These are phyloP conservation scores for Microchirus variegatus DNA, from an alignment of 2,797 vertebrate species.

Conservation along the genomic window DNA sequence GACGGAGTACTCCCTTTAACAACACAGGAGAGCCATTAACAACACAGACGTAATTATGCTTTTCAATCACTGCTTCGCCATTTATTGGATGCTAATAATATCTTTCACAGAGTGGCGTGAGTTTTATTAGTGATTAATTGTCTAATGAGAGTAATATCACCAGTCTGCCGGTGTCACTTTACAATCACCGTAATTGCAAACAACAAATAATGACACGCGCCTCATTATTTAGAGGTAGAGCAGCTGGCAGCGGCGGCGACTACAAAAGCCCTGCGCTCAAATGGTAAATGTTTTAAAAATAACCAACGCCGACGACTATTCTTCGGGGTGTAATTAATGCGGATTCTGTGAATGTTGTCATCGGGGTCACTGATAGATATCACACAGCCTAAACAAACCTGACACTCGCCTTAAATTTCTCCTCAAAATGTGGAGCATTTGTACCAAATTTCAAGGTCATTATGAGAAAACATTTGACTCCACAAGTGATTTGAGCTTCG, in stretches of 20 bases:
- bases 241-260: background rate
- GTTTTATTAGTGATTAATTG: conserved; percentile 12
- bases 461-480: too few species aligned
- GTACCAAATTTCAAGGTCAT: too few species aligned
- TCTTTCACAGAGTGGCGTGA: background rate
- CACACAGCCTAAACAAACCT: too few species aligned
- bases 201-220: background rate
- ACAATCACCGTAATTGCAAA: background rate
- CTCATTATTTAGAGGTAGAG: background rate
- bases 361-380: too few species aligned
- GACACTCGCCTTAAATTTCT: too few species aligned
- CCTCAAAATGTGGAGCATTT: too few species aligned
- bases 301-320: too few species aligned
- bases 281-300: too few species aligned
- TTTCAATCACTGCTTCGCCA: conserved; percentile 14
- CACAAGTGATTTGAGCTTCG: too few species aligned
- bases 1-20: background rate
- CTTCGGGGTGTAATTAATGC: too few species aligned
- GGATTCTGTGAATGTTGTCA: too few species aligned
- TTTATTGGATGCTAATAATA: conserved; percentile 12
- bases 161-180: conserved; percentile 1
- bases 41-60: conserved; percentile 26
- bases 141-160: background rate
- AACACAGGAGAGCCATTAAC: conserved; percentile 20
- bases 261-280: too few species aligned